Conservation (phyloP, 2,113 vertebrate genomes). For the Thinocorus orbignyianus region DNA sequence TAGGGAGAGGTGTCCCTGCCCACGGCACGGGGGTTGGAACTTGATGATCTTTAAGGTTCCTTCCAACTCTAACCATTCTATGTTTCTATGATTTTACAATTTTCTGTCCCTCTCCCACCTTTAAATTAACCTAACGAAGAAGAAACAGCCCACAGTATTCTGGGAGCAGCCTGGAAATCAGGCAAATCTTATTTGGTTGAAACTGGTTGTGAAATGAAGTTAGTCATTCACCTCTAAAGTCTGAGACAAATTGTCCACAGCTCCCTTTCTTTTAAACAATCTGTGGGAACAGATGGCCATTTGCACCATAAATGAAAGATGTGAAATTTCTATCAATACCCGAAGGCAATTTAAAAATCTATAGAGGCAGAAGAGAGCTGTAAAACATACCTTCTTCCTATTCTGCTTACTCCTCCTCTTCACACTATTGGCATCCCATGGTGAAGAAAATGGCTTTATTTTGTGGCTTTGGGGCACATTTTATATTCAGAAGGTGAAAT, state of each 20-base stretch:
- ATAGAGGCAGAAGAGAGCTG: slow-evolving; percentile 9
- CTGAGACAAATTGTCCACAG: slow-evolving; percentile 44
- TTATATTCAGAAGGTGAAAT: neutral
- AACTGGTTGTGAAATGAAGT: neutral
- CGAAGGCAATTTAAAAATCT: slow-evolving; percentile 44
- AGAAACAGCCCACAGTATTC: neutral
- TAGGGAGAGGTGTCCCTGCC: too few relatives aligned
- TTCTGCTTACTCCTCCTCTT: neutral
- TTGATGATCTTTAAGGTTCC: too few relatives aligned
- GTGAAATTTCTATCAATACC: slow-evolving; percentile 9
- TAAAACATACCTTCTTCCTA: neutral
- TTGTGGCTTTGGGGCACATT: neutral
- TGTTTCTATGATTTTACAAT: too few relatives aligned
- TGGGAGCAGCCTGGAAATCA: neutral
- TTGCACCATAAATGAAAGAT: slow-evolving; percentile 30
- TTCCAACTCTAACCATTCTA: too few relatives aligned
- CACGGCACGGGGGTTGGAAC: too few relatives aligned
- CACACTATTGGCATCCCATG: neutral
- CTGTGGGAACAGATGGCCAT: slow-evolving; percentile 71
- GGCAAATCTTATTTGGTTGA: neutral
- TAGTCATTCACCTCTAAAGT: slow-evolving; percentile 51
- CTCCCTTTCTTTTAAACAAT: slow-evolving; percentile 51
- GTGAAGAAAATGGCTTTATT: slow-evolving; percentile 30
- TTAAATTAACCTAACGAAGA: neutral
- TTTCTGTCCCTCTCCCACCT: neutral